Base-by-base conservation (phyloP, 2,797 vertebrate species). In the Hyperoplus lanceolatus region DNA sequence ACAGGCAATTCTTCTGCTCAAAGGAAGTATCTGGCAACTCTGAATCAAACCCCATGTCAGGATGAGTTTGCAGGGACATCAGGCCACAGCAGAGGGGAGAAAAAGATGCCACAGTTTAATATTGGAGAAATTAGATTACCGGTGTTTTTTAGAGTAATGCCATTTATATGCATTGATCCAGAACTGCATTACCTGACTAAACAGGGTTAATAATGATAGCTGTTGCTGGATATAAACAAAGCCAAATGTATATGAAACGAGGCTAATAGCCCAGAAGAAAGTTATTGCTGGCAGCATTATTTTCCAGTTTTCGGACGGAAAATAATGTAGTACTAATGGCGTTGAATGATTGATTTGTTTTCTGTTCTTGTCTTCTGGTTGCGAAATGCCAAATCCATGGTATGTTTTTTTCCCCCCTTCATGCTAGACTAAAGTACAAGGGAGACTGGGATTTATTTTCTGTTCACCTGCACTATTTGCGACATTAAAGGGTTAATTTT, bases 401-500 rank as follows among this genome's bases (percentile, higher is more conserved):
- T 59, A 12, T 4, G 11, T 12, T 9, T 6, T 6, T 39, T 63
- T 8, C 29, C 29, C 21, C 29, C 29, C 29, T 29, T 38, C 5
- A 58, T 56, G 45, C 18, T 66, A 11, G 59, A 66, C 51, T 50
- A 50, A 21, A 75, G 15, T 4, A 4, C 10, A 18, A 41, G 9
- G 48, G 12, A 8, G 10, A 55, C 3, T 5, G 1, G 36, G 10
- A 0, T 18, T 38, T 29, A 10, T 36, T 70, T 62, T 41, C 60
- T 21, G 2, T 14, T 5, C 11, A 39, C 13, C 9, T 38, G 5
- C 16, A 66, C 21, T 45, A 59, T 74, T 45, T 82, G 48, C 53
- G 71, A 63, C 70, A 55, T 67, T 62, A 69, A 89, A 68, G 78
- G 81, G 85, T 90, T 91, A 70, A 83, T 80, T 85, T 85, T 75